Conservation (phyloP, 2,888 invertebrate genomes). For the Dione vanillae region DNA sequence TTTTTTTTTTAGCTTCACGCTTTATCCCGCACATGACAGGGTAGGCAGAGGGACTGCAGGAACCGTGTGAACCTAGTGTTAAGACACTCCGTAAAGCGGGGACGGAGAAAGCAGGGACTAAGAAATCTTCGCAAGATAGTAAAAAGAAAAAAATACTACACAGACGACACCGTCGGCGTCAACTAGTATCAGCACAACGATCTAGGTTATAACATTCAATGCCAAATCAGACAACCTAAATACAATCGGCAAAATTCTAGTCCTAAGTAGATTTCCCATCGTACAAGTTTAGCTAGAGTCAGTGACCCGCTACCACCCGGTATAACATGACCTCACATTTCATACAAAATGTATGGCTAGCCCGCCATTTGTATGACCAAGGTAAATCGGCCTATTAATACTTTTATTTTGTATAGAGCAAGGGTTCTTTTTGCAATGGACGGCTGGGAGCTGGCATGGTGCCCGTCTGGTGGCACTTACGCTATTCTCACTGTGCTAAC, state of each 20-base stretch:
- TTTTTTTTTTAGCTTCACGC: too few relatives aligned
- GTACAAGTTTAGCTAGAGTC: conserved; percentile 44
- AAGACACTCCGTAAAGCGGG: too few relatives aligned
- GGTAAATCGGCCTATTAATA: neutral
- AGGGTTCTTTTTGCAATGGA: conserved; percentile 27
- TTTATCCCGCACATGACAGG: too few relatives aligned
- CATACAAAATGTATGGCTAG: conserved; percentile 9
- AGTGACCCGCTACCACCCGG: conserved; percentile 43
- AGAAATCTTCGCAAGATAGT: too few relatives aligned
- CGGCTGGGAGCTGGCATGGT: conserved; percentile 66
- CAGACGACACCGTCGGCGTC: neutral
- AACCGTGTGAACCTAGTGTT: too few relatives aligned
- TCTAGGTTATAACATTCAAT: conserved; percentile 22
- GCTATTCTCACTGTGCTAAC: conserved; percentile 71
- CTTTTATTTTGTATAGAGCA: neutral
- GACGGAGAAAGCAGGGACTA: too few relatives aligned
- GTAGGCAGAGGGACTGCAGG: too few relatives aligned
- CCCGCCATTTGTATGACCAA: neutral
- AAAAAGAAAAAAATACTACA: neutral
- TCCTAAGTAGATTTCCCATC: conserved; percentile 40
- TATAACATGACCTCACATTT: conserved; percentile 23
- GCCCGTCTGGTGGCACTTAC: conserved; percentile 64
- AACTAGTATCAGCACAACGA: conserved; percentile 6
- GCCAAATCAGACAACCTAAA: conserved; percentile 24
- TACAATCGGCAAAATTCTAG: conserved; percentile 36